phyloP scores from a whole-genome alignment of 2,888 invertebrate species.

The Cataglyphis albicans region DNA sequence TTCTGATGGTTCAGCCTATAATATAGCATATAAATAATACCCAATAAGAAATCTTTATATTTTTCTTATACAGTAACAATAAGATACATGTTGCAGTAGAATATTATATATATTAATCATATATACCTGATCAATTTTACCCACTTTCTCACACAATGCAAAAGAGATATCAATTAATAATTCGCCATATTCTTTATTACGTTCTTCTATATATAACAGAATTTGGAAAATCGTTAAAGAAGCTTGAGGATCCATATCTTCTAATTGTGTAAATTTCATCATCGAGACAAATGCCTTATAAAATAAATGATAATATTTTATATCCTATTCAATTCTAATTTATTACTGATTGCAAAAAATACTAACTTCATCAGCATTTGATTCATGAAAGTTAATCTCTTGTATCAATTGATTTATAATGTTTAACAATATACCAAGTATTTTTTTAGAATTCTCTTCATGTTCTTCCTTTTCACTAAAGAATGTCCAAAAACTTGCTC shows the following conservation, averaged over 20 bases:
- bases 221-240: conserved; percentile 76
- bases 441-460: conserved; percentile 71
- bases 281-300: conserved; percentile 76
- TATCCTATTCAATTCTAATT: not conserved
- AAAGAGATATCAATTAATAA: conserved; percentile 85
- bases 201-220: conserved; percentile 80
- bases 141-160: conserved; percentile 85
- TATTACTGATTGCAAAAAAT: not conserved
- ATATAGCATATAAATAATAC: not conserved
- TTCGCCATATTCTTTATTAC: conserved; percentile 74
- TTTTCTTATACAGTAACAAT: not conserved
- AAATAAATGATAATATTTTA: not conserved
- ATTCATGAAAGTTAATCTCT: conserved; percentile 77
- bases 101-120: conserved; percentile 18
- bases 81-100: conserved; percentile 1
- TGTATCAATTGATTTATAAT: conserved; percentile 77
- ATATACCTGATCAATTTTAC: conserved; percentile 85
- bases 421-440: conserved; percentile 79
- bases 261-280: conserved; percentile 69
- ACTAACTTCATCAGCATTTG: conserved; percentile 65
- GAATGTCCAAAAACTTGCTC: conserved; percentile 68
- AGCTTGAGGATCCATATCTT: conserved; percentile 70
- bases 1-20: conserved; percentile 67
- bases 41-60: not conserved
- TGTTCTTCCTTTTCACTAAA: conserved; percentile 75